A percentile compares a stretch with the other conserved stretches of the same genome.
Evolutionary conservation across 2,797 vertebrate genomes (phyloP).

Genomic region (Phataginus tricuspis): DNA sequence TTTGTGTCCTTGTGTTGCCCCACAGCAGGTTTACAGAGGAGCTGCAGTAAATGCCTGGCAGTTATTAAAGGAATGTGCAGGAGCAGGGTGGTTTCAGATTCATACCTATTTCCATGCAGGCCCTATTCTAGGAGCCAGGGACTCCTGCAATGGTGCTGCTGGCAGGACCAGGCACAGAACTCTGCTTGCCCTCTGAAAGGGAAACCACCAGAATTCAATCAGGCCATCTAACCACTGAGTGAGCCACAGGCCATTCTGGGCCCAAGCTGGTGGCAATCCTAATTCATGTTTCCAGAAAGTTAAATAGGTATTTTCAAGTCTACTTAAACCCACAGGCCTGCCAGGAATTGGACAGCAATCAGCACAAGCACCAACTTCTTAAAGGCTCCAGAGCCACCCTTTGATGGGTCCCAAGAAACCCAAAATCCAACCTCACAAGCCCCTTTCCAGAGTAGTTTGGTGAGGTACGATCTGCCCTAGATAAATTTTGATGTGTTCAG

Average conservation of each 20-base stretch:
- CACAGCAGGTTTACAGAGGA: background rate
- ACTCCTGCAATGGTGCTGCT: rapidly evolving
- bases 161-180: background rate
- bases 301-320: background rate
- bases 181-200: too few species aligned
- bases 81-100: too few species aligned
- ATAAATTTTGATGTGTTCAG: too few species aligned
- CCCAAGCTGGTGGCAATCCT: background rate
- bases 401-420: too few species aligned
- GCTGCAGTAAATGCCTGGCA: background rate
- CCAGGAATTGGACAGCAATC: background rate
- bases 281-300: background rate
- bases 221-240: too few species aligned
- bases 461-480: rapidly evolving
- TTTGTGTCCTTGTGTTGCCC: background rate
- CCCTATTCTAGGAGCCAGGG: background rate
- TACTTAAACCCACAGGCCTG: background rate
- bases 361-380: rapidly evolving
- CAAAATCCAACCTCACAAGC: background rate
- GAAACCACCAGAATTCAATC: background rate
- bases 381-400: background rate
- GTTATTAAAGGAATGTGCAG: too few species aligned
- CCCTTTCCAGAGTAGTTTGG: too few species aligned
- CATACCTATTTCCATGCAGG: too few species aligned
- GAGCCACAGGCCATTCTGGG: background rate